Evolutionary conservation across 2,888 invertebrate genomes (phyloP).

Genomic region (Andricus curvator): DNA sequence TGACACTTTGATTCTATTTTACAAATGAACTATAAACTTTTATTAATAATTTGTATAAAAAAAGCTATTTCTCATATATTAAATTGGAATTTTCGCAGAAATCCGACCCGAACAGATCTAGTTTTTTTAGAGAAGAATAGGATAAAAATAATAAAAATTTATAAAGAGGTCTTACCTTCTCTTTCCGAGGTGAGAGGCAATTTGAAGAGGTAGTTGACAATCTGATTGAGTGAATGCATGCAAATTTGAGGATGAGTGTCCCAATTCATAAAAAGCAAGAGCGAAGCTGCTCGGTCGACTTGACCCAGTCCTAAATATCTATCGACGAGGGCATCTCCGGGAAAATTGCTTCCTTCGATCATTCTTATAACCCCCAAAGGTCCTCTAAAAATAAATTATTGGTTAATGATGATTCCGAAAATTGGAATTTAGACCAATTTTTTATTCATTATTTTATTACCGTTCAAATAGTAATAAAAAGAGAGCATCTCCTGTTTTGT

Average conservation of each 20-base stretch:
- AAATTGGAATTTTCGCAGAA: too few species aligned
- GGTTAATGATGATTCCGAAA: background rate
- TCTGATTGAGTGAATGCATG: slow-evolving; percentile 86
- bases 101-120: too few species aligned
- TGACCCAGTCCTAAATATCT: slow-evolving; percentile 84
- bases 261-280: slow-evolving; percentile 88
- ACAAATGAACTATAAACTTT: too few species aligned
- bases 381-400: slow-evolving; percentile 75
- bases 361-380: slow-evolving; percentile 81
- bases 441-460: slow-evolving; percentile 61
- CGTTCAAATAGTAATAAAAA: slow-evolving; percentile 82
- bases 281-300: slow-evolving; percentile 85
- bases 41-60: too few species aligned
- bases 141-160: background rate
- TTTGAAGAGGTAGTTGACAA: slow-evolving; percentile 84
- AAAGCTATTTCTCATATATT: too few species aligned
- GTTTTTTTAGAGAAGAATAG: too few species aligned
- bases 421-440: slow-evolving; percentile 5
- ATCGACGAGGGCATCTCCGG: slow-evolving; percentile 82
- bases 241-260: slow-evolving; percentile 87
- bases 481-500: slow-evolving; percentile 80
- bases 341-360: slow-evolving; percentile 80
- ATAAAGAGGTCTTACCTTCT: slow-evolving; percentile 78
- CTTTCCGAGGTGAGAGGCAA: slow-evolving; percentile 81
- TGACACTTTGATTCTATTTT: too few species aligned